These are phyloP conservation scores for Drosophila rufa DNA, from an alignment of 1,140 invertebrate genomes.

Conservation along the genomic window DNA sequence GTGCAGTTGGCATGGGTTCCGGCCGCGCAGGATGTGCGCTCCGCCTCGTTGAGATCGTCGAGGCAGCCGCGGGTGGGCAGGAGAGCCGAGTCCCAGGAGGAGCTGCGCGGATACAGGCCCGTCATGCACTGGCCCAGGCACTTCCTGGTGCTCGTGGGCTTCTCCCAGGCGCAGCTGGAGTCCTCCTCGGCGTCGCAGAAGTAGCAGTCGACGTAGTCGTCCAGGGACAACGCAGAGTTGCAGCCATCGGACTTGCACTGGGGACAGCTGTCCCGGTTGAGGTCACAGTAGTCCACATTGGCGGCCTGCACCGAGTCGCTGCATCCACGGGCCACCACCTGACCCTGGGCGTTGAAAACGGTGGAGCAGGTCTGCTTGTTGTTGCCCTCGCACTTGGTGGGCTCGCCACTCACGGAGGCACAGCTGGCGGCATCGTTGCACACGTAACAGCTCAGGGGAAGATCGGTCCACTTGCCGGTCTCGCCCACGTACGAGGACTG, in stretches of 20 bases:
- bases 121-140: constrained; percentile 74
- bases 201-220: constrained; percentile 67
- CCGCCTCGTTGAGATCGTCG: constrained; percentile 67
- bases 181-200: constrained; percentile 66
- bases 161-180: constrained; percentile 38
- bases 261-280: constrained; percentile 48
- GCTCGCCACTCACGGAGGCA: background rate
- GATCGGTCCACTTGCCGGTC: constrained; percentile 72
- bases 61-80: constrained; percentile 72
- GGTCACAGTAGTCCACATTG: constrained; percentile 61
- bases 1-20: constrained; percentile 55
- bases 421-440: constrained; percentile 54
- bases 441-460: constrained; percentile 62
- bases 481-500: constrained; percentile 59
- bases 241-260: constrained; percentile 77
- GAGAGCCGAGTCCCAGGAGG: constrained; percentile 58
- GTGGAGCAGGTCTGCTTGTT: constrained; percentile 74
- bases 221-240: constrained; percentile 55
- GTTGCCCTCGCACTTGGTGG: constrained; percentile 61
- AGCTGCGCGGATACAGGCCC: constrained; percentile 74
- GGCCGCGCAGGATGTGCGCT: constrained; percentile 49
- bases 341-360: constrained; percentile 50
- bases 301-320: constrained; percentile 54
- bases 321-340: constrained; percentile 67
- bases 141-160: constrained; percentile 47